These are phyloP conservation scores for Leistus spinibarbis DNA, from an alignment of 2,888 invertebrate genomes.

Conservation along the genomic window DNA sequence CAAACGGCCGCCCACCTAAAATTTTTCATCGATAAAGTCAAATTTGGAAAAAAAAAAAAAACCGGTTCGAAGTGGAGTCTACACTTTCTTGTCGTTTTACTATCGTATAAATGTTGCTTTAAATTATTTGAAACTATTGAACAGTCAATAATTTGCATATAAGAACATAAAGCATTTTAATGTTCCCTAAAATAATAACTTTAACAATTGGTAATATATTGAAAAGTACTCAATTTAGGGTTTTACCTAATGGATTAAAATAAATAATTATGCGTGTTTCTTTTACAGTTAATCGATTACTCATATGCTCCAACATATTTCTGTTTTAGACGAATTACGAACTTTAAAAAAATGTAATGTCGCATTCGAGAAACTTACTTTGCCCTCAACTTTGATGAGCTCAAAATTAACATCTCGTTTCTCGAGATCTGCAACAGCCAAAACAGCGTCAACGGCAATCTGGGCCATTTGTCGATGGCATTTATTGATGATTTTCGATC, in stretches of 20 bases:
- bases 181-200: not conserved
- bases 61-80: not conserved
- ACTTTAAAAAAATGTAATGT: no score
- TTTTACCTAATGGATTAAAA: not conserved
- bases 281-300: no score
- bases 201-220: not conserved
- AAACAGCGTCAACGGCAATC: constrained; percentile 96
- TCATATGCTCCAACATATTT: no score
- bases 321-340: no score
- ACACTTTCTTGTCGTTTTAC: not conserved
- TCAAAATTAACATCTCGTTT: constrained; percentile 98
- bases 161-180: not conserved
- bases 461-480: constrained; percentile 98
- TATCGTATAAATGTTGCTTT: not conserved
- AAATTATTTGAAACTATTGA: not conserved
- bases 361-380: no score
- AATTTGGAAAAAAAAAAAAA: constrained; percentile 13
- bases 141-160: not conserved
- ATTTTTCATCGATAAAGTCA: not conserved
- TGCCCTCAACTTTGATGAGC: constrained; percentile 97
- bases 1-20: constrained; percentile 78
- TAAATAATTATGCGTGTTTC: no score
- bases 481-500: constrained; percentile 97
- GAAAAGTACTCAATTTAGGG: not conserved
- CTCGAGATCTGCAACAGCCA: constrained; percentile 94